Conservation (phyloP, 2,888 invertebrate genomes). For the Platycheirus albimanus region DNA sequence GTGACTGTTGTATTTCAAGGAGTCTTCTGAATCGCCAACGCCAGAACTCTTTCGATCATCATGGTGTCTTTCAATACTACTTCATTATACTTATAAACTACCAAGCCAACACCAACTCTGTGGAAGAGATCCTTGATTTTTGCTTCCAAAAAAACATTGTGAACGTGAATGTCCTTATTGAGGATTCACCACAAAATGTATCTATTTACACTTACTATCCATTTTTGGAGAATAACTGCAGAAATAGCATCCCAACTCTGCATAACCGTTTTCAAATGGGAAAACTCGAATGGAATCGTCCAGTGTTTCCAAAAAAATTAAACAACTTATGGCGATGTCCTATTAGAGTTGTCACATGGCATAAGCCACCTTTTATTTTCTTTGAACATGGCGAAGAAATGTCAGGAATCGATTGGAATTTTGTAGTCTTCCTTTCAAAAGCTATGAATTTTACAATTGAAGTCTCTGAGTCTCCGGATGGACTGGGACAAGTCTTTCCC, state of each 20-base stretch:
- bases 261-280: background rate
- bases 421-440: background rate
- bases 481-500: background rate
- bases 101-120: too few relatives aligned
- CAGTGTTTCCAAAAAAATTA: background rate
- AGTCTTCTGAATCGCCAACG: too few relatives aligned
- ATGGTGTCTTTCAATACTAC: too few relatives aligned
- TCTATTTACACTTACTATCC: conserved; percentile 8
- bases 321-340: background rate
- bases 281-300: background rate
- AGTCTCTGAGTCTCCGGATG: background rate
- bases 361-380: background rate
- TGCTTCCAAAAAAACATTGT: background rate
- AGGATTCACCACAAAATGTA: background rate
- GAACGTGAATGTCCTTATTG: background rate
- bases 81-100: too few relatives aligned
- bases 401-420: background rate
- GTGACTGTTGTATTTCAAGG: too few relatives aligned
- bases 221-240: background rate
- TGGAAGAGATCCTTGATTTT: background rate
- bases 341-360: background rate
- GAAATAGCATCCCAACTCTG: background rate
- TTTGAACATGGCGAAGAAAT: background rate
- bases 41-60: too few relatives aligned
- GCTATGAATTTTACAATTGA: background rate